Evolutionary conservation across 2,888 invertebrate species (phyloP).

Genomic region (Drosophila neutralis): DNA sequence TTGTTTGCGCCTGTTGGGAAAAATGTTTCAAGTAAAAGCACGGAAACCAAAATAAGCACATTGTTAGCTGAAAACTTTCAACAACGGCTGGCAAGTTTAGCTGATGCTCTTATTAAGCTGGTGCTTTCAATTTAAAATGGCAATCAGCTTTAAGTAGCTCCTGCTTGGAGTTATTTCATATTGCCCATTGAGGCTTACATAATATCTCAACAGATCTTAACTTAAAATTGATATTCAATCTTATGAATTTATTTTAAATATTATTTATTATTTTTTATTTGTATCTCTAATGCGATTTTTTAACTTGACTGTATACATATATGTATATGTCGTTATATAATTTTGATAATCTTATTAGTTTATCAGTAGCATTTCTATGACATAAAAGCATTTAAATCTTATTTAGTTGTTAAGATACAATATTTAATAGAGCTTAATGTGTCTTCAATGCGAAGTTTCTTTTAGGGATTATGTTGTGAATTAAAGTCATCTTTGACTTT

Average conservation of each 20-base stretch:
- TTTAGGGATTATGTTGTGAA: background rate
- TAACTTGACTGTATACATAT: background rate
- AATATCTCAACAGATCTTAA: background rate
- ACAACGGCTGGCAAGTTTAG: constrained; percentile 16
- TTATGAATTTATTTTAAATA: background rate
- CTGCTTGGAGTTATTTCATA: background rate
- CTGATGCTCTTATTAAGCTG: background rate
- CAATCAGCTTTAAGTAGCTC: constrained; percentile 22
- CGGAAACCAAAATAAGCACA: constrained; percentile 38
- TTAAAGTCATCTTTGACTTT: background rate
- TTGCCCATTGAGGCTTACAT: too few relatives aligned
- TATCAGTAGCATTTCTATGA: background rate
- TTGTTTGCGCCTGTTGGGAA: constrained; percentile 47
- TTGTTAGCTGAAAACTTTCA: constrained; percentile 51
- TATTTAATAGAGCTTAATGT: background rate
- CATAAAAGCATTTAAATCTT: background rate
- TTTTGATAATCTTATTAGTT: background rate
- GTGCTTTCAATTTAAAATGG: constrained; percentile 24
- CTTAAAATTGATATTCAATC: background rate
- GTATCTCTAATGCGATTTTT: background rate
- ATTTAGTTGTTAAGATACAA: background rate
- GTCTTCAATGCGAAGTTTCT: background rate
- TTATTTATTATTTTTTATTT: background rate
- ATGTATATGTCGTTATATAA: background rate
- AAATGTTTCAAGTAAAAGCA: constrained; percentile 55